Evolutionary conservation across 2,888 invertebrate genomes (phyloP).

Genomic region (Mactromeris polynyma): DNA sequence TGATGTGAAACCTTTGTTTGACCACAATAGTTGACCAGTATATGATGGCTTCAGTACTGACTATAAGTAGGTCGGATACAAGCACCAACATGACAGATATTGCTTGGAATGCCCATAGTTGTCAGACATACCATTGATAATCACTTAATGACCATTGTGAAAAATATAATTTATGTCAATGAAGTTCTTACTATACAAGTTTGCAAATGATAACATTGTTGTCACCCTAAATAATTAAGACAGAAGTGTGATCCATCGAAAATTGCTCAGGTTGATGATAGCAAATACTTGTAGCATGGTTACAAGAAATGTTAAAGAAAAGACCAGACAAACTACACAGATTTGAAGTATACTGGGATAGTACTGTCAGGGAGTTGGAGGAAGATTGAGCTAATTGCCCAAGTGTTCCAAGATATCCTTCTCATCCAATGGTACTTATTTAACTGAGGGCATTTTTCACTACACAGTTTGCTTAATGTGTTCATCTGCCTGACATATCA

Average conservation of each 20-base stretch:
- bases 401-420: too few species aligned
- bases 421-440: too few species aligned
- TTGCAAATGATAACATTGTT: not conserved
- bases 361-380: too few species aligned
- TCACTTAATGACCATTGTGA: conserved; percentile 1
- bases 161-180: not conserved
- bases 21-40: not conserved
- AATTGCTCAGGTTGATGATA: too few species aligned
- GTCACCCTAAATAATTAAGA: not conserved
- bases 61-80: not conserved
- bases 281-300: too few species aligned
- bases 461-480: too few species aligned
- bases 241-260: not conserved
- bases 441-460: too few species aligned
- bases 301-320: too few species aligned
- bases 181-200: not conserved
- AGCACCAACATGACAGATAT: conserved; percentile 27
- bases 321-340: too few species aligned
- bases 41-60: not conserved
- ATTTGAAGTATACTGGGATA: too few species aligned
- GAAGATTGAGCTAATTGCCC: too few species aligned
- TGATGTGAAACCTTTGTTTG: not conserved
- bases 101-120: conserved; percentile 18
- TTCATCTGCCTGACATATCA: too few species aligned
- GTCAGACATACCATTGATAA: conserved; percentile 6